Evolutionary conservation across 2,797 vertebrate species (phyloP).

Genomic region (Peromyscus melanophrys): DNA sequence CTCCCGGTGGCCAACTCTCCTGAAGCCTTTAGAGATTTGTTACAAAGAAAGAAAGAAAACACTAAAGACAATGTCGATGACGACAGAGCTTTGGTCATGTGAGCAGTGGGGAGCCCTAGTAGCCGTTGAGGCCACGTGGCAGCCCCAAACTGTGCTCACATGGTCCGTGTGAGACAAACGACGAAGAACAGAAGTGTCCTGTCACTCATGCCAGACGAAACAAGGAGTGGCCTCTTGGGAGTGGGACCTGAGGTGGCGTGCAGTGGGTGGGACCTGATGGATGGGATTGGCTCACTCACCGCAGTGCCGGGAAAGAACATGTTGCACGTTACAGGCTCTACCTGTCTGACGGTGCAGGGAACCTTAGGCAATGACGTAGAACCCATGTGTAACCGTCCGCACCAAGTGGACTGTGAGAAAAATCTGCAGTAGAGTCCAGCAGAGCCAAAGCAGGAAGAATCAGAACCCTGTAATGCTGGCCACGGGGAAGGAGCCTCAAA

Average conservation of each 20-base stretch:
- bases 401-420: conserved; percentile 11
- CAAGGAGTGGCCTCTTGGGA: conserved; percentile 33
- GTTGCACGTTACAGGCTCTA: conserved; percentile 54
- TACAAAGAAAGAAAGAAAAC: neutral
- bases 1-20: neutral
- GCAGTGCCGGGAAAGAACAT: conserved; percentile 9
- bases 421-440: neutral
- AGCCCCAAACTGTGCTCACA: neutral
- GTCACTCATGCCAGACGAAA: neutral
- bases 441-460: neutral
- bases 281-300: neutral
- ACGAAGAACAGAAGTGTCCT: neutral
- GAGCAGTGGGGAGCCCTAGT: neutral
- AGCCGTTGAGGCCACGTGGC: too few species aligned
- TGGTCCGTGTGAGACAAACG: neutral
- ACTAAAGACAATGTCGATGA: neutral
- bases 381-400: neutral
- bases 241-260: neutral
- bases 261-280: neutral
- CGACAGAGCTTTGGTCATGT: too few species aligned
- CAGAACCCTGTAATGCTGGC: neutral
- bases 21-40: neutral
- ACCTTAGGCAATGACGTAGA: neutral
- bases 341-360: conserved; percentile 47
- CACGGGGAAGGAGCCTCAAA: neutral